Conservation (phyloP, 2,888 invertebrate genomes). For the Acheta domesticus region DNA sequence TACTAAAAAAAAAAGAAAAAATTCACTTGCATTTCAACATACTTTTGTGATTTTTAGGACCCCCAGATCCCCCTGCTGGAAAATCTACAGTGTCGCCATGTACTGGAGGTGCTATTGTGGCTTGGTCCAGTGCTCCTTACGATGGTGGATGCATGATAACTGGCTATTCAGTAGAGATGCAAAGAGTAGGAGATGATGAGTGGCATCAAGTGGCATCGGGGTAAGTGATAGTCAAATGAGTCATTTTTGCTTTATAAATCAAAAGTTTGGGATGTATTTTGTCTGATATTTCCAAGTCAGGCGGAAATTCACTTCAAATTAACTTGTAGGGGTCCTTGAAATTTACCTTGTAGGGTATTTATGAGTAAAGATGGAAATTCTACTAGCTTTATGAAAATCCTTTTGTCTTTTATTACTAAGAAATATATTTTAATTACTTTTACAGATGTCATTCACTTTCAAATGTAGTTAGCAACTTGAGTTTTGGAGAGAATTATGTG, state of each 20-base stretch:
- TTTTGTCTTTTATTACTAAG: too few species aligned
- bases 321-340: too few species aligned
- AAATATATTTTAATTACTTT: neutral
- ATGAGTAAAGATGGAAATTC: too few species aligned
- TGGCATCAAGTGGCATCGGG: constrained; percentile 42
- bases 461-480: constrained; percentile 58
- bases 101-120: constrained; percentile 56
- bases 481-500: constrained; percentile 60
- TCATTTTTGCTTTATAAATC: too few species aligned
- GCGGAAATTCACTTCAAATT: too few species aligned
- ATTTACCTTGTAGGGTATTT: too few species aligned
- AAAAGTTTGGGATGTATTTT: too few species aligned
- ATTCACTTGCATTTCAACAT: neutral
- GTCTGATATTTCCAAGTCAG: too few species aligned
- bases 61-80: constrained; percentile 73
- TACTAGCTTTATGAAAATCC: too few species aligned
- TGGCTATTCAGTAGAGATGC: constrained; percentile 70
- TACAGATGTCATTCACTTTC: constrained; percentile 66
- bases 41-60: constrained; percentile 49
- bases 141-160: constrained; percentile 76
- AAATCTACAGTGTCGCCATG: constrained; percentile 57
- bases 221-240: neutral
- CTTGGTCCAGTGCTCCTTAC: constrained; percentile 77
- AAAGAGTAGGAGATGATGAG: constrained; percentile 43
- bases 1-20: too few species aligned